Conservation (phyloP, 2,113 vertebrate genomes). For the Corythornis vintsioides region DNA sequence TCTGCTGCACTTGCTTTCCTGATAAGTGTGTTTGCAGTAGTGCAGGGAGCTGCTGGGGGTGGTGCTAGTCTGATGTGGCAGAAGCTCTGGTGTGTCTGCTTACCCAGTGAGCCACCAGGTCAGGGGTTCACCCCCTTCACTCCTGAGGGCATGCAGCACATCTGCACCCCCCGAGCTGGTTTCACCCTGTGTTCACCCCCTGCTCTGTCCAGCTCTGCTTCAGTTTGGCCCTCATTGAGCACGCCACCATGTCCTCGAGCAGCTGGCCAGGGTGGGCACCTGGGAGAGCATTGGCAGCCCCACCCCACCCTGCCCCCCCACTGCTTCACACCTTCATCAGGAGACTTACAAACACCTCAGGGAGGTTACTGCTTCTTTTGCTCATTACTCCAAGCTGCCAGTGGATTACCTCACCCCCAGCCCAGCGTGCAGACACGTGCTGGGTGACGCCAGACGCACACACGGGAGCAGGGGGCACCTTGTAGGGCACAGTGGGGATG, state of each 20-base stretch:
- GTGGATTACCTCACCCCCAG: slow-evolving; percentile 48
- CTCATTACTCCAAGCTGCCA: slow-evolving; percentile 23
- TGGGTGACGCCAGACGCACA: background rate
- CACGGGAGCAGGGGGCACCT: background rate
- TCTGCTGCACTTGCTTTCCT: background rate
- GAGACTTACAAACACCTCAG: slow-evolving; percentile 44
- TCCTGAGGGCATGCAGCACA: background rate
- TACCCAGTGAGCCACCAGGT: background rate
- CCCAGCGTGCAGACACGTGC: background rate
- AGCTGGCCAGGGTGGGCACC: background rate
- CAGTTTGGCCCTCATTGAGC: background rate
- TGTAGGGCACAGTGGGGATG: accelerated
- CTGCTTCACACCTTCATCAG: background rate
- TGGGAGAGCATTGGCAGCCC: background rate
- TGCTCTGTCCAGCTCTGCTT: background rate
- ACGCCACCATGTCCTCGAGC: background rate
- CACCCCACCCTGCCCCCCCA: background rate
- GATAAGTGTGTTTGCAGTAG: background rate
- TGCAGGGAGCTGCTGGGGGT: background rate
- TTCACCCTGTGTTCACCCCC: background rate
- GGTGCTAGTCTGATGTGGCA: background rate
- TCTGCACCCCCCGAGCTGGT: background rate
- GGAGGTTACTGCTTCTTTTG: slow-evolving; percentile 42
- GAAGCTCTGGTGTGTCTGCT: background rate
- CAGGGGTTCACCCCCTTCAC: background rate